phyloP scores from a whole-genome alignment of 1,140 invertebrate genomes.

The Pogonognathellus flavescens region DNA sequence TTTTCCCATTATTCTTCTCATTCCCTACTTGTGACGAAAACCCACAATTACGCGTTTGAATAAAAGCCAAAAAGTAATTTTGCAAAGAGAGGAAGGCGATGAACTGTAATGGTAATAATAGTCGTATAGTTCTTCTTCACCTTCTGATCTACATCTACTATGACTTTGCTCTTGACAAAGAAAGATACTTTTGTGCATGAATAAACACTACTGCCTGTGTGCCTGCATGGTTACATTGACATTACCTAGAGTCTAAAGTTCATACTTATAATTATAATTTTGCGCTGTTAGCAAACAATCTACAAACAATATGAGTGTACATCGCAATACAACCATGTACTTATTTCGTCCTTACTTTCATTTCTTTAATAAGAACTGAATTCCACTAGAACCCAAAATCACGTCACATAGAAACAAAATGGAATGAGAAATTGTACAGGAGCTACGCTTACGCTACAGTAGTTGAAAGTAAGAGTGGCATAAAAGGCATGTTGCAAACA shows the following conservation, averaged over 20 bases:
- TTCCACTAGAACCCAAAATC: neutral
- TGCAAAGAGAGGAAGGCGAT: conserved; percentile 12
- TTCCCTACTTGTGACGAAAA: conserved; percentile 4
- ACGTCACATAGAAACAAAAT: neutral
- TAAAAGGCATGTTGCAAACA: conserved; percentile 1
- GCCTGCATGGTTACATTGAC: too few relatives aligned
- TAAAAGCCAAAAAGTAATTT: conserved; percentile 23
- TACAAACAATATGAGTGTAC: neutral
- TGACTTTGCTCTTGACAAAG: conserved; percentile 21
- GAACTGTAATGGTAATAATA: neutral
- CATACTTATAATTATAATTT: neutral
- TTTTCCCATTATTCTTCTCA: conserved; percentile 16
- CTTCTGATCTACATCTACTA: neutral
- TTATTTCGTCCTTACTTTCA: neutral
- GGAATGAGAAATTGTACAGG: neutral
- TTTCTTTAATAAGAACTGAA: neutral
- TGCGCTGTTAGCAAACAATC: neutral
- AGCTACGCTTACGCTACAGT: neutral
- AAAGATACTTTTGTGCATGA: neutral
- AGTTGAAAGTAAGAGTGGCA: conserved; percentile 15
- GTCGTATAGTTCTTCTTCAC: neutral
- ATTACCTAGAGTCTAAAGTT: too few relatives aligned
- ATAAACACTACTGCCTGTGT: too few relatives aligned
- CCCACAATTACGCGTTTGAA: conserved; percentile 1
- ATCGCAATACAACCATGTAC: neutral